Evolutionary conservation across 2,797 vertebrate species (phyloP).

Genomic region (Lithobates pipiens): DNA sequence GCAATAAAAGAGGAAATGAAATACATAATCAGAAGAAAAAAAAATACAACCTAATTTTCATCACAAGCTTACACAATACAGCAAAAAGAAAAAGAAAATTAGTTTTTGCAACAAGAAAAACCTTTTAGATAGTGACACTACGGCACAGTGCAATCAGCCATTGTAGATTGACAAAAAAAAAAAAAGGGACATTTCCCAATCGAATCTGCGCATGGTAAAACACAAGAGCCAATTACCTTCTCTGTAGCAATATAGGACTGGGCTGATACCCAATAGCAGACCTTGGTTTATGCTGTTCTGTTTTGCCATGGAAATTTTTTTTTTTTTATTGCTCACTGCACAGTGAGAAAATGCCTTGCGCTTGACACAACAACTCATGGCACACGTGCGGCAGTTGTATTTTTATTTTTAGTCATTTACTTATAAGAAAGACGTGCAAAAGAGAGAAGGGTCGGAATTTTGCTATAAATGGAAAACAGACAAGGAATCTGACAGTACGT

Average conservation of each 20-base stretch:
- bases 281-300: constrained; percentile 69
- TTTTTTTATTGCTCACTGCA: constrained; percentile 68
- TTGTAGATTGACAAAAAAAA: constrained; percentile 65
- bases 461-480: constrained; percentile 12
- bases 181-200: constrained; percentile 74
- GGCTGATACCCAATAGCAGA: constrained; percentile 72
- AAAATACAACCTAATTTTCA: constrained; percentile 53
- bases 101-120: constrained; percentile 64
- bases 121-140: constrained; percentile 68
- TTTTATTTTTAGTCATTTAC: background rate
- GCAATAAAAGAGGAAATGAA: constrained; percentile 72
- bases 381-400: background rate
- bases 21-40: constrained; percentile 70
- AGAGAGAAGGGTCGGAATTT: background rate
- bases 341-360: constrained; percentile 69
- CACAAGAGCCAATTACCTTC: constrained; percentile 74
- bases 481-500: constrained; percentile 2
- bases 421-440: background rate
- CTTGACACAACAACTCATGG: constrained; percentile 35
- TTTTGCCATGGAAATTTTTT: constrained; percentile 71
- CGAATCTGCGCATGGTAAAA: constrained; percentile 76
- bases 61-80: constrained; percentile 38
- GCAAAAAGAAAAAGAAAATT: constrained; percentile 10
- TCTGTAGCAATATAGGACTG: constrained; percentile 72
- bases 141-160: constrained; percentile 70